These are phyloP conservation scores for Pedionomus torquatus DNA, from an alignment of 2,113 vertebrate species.

Conservation along the genomic window DNA sequence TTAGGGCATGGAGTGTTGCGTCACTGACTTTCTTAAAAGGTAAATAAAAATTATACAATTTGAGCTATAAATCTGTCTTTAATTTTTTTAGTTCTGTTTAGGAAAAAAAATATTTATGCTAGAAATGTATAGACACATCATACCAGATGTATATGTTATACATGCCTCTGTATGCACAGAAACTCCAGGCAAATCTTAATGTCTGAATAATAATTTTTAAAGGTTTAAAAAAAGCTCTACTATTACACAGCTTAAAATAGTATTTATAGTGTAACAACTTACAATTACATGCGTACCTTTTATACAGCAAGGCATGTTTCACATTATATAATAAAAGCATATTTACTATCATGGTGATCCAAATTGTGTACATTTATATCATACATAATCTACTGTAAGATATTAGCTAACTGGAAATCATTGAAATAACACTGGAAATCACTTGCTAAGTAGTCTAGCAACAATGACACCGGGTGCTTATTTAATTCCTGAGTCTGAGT, in stretches of 20 bases:
- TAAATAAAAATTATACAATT: background rate
- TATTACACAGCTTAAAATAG: background rate
- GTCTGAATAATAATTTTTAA: background rate
- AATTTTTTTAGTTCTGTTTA: background rate
- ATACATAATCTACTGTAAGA: background rate
- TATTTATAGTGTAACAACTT: background rate
- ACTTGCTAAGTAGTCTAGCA: background rate
- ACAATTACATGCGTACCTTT: background rate
- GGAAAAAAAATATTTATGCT: background rate
- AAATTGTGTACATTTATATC: background rate
- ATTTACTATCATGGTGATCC: background rate
- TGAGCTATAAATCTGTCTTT: background rate
- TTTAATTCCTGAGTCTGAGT: background rate
- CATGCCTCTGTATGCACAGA: background rate
- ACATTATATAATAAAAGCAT: background rate
- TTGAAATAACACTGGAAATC: background rate
- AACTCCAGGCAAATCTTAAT: background rate
- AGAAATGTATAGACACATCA: background rate
- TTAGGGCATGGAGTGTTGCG: background rate
- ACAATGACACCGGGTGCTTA: background rate
- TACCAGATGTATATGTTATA: background rate
- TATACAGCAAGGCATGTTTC: background rate
- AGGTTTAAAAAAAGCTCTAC: background rate
- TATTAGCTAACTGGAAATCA: background rate
- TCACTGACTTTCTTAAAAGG: background rate